Evolutionary conservation across 2,888 invertebrate species (phyloP).

Genomic region (Tricholauxania praeusta): DNA sequence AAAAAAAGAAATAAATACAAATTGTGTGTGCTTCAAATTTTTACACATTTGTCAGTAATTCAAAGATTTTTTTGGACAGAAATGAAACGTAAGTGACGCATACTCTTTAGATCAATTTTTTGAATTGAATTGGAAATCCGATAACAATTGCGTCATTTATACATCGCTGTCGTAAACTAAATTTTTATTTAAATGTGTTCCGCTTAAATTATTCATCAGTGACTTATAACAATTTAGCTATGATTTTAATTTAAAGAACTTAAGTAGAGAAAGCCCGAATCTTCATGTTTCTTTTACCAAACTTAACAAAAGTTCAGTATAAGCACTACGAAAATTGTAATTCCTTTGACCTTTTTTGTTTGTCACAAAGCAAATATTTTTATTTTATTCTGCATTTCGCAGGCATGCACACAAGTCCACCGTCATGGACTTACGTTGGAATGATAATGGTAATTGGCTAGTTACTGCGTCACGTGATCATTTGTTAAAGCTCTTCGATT

Average conservation of each 20-base stretch:
- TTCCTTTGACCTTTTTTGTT: not conserved
- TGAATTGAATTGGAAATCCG: no score
- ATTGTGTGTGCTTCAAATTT: not conserved
- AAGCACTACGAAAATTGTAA: not conserved
- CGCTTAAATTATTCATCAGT: no score
- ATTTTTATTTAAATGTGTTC: no score
- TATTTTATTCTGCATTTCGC: slow-evolving; percentile 18
- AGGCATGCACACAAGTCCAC: slow-evolving; percentile 99
- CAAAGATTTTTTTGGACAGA: not conserved
- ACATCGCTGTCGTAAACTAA: no score
- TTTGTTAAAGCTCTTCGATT: slow-evolving; percentile 96
- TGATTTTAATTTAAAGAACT: no score
- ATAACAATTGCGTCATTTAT: no score
- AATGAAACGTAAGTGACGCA: not conserved
- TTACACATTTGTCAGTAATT: not conserved
- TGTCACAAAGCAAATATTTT: not conserved
- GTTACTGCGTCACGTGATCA: slow-evolving; percentile 98
- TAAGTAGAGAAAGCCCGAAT: no score
- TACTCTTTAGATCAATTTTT: no score
- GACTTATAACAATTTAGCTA: no score
- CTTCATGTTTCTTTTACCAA: no score
- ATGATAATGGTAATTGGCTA: slow-evolving; percentile 99
- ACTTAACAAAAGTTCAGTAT: no score
- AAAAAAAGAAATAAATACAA: slow-evolving; percentile 3
- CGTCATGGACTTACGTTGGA: slow-evolving; percentile 99